Base-by-base conservation (phyloP, 2,888 invertebrate genomes). In the Mechanitis messenoides region DNA sequence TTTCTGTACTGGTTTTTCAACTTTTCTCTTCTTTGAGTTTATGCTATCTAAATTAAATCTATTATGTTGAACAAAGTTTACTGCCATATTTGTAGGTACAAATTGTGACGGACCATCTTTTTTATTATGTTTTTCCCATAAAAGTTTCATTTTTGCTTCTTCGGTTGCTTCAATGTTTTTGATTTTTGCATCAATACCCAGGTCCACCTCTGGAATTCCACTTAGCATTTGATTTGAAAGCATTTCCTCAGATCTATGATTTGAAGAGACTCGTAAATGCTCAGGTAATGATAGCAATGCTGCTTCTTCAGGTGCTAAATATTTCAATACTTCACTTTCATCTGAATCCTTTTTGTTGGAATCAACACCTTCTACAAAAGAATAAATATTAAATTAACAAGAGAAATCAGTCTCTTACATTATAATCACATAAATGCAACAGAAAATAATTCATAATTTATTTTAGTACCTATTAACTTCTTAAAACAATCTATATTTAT, bases 191-290 rank as follows among this genome's bases (percentile, higher is more conserved):
- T 98, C 98, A 72, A 99, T 98, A n/a, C 99, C 99, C 59, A 99
- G 92, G 87, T 99, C 99, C 0, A 99, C 97, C 91, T 99, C 99
- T 0, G 99, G 99, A 70, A 99, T 99, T 46, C 99, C 99, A 78
- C 97, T 98, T 3, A 99, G 91, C 99, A 99, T 99, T 91, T 99
- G 99, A 92, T 99, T 98, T 3, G 99, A 99, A 74, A 99, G 92
- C 97, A 99, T 98, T 90, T 99, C 99, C 84, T 99, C 99, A 2
- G 97, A 98, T 77, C 95, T 78, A 60, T 96, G 95, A 0, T 95
- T 93, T 0, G 96, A 95, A 1, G 97, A 96, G 63, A 95, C 93
- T 64, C 97, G 91, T 59, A 98, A 88, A 80, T 97, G 95, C 72
- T 97, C 96, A 1, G 98, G 98, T 20, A 98, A 92, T 2, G 97